Percentiles rank a stretch among this genome's conserved stretches.
phyloP scores from a whole-genome alignment of 2,113 vertebrate genomes.

The Chloropsis cyanopogon region DNA sequence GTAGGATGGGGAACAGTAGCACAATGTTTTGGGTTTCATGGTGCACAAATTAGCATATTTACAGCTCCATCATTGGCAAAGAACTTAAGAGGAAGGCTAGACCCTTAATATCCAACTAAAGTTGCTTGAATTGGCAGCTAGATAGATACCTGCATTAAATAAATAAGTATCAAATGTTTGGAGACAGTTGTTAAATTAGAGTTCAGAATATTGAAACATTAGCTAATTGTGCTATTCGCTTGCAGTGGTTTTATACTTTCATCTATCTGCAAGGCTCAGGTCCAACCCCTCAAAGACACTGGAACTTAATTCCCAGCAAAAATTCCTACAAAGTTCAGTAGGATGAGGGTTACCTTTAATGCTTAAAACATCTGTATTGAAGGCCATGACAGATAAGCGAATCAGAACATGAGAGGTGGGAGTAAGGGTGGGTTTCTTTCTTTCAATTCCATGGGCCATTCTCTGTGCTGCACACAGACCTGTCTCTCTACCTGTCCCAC shows the following conservation, averaged over 20 bases:
- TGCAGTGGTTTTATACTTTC: neutral
- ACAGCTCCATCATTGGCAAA: neutral
- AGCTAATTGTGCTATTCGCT: neutral
- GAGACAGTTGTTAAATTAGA: neutral
- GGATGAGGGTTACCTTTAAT: neutral
- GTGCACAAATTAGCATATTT: neutral
- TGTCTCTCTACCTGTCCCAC: neutral
- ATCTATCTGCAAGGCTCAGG: neutral
- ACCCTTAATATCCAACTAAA: neutral
- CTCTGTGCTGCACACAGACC: neutral
- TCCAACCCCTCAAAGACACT: neutral
- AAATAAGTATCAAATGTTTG: neutral
- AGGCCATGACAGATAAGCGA: neutral
- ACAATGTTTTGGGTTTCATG: accelerated
- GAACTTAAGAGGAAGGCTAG: neutral
- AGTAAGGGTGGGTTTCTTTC: neutral
- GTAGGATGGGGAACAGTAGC: neutral
- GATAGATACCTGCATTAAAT: neutral
- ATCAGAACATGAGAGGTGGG: neutral
- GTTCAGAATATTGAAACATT: neutral
- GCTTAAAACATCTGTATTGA: neutral
- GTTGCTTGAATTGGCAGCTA: neutral
- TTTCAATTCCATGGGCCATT: accelerated
- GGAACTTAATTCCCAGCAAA: neutral
- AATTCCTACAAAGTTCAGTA: neutral